Evolutionary conservation across 2,797 vertebrate genomes (phyloP).

Genomic region (Thripadectes ignobilis): DNA sequence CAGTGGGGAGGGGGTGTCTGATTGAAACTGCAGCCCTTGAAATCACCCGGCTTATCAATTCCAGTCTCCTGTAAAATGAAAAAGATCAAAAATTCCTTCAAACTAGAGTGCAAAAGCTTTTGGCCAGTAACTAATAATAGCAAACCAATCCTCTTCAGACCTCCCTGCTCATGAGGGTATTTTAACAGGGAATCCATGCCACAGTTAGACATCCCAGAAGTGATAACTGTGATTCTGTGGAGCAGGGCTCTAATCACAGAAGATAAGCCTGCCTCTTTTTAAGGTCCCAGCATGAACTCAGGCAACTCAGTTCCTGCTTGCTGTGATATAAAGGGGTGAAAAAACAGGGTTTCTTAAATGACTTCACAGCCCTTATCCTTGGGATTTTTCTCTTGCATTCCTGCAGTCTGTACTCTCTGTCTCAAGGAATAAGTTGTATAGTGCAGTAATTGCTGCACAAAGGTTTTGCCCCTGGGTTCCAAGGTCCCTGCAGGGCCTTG

Average conservation of each 20-base stretch:
- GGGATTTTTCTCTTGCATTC: neutral
- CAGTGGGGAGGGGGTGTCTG: neutral
- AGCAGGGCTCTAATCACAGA: neutral
- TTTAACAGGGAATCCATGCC: neutral
- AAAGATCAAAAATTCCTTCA: constrained; percentile 55
- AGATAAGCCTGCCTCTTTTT: neutral
- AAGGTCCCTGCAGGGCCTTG: neutral
- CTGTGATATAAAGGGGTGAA: neutral
- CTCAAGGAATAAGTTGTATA: neutral
- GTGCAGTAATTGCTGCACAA: neutral
- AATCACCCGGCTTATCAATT: constrained; percentile 54
- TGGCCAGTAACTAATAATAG: constrained; percentile 26
- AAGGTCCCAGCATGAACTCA: neutral
- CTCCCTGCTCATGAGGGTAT: neutral
- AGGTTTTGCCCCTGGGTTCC: neutral
- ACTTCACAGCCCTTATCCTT: neutral
- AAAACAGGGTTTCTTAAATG: neutral
- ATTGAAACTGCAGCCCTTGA: constrained; percentile 63
- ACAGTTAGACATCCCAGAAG: neutral
- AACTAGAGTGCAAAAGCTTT: constrained; percentile 28
- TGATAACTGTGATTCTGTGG: neutral
- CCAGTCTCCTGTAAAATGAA: constrained; percentile 70
- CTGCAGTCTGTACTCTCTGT: neutral
- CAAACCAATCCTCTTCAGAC: constrained; percentile 46
- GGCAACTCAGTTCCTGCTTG: neutral